Evolutionary conservation across 1,140 invertebrate species (phyloP).

Genomic region (Hyles vespertilio): DNA sequence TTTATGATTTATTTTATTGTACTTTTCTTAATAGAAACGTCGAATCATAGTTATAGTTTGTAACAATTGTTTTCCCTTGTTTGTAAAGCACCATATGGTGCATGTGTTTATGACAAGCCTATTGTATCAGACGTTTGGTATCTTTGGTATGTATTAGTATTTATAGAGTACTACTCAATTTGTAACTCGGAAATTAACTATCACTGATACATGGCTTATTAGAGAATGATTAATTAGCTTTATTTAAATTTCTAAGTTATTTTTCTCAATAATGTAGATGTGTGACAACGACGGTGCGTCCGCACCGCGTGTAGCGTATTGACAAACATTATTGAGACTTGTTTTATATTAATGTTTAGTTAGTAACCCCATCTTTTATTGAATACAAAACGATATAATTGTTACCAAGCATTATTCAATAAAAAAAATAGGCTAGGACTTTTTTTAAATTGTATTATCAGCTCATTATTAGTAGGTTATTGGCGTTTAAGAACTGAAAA

Average conservation of each 20-base stretch:
- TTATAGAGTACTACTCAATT: constrained; percentile 22
- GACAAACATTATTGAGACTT: constrained; percentile 51
- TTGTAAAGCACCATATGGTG: constrained; percentile 18
- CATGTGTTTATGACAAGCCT: constrained; percentile 34
- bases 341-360: constrained; percentile 63
- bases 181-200: constrained; percentile 39
- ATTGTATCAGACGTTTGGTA: constrained; percentile 45
- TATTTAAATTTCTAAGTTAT: constrained; percentile 70
- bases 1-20: constrained; percentile 56
- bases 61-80: constrained; percentile 29
- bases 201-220: constrained; percentile 56
- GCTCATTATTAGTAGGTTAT: constrained; percentile 74
- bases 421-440: constrained; percentile 63
- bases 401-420: constrained; percentile 74
- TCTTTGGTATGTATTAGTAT: constrained; percentile 27
- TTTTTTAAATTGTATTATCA: constrained; percentile 75
- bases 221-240: constrained; percentile 62
- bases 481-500: constrained; percentile 75
- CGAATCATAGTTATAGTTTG: constrained; percentile 60
- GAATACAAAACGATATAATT: constrained; percentile 69
- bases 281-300: constrained; percentile 2
- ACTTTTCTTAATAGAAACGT: constrained; percentile 40
- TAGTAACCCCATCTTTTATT: constrained; percentile 56
- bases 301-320: constrained; percentile 4
- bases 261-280: constrained; percentile 47